Base-by-base conservation (phyloP, 2,888 invertebrate species). In the Drosophila borealis region DNA sequence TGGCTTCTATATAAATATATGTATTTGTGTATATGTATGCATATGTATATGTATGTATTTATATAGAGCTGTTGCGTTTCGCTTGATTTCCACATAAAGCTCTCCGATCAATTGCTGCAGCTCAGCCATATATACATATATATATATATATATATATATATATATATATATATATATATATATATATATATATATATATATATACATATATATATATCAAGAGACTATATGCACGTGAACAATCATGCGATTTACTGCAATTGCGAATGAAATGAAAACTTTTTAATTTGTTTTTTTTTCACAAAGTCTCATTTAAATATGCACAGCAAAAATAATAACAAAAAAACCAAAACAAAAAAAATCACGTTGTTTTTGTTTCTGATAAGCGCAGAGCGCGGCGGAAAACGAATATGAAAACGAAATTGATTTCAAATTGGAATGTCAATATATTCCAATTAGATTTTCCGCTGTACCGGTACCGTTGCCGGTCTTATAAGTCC, bases 81-180 rank as follows among this genome's bases (percentile, higher is more conserved):
- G 70, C 55, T 61, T 67, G 48, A 61, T 66, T 61, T 55, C 9
- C 60, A 56, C 25, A 72, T 53, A 55, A 44, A 45, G 46, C 53
- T 42, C 56, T 49, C 25, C 17, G 50, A 67, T 54, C 67, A 42
- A 50, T 57, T 71, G 21, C 48, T 46, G 50, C 57, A 54, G 45
- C 56, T 49, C 10, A 62, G 41, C 34, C 42, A 48, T 2, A 36
- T 45, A 14, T 33, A 14, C 36, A 39, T 46, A 42, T 42, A 46
- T 34, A 21, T 19, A 37, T 48, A 53, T n/a, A 51, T 14, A 33
- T 29, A 51, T 41, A 8, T 29, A 54, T 3, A 29, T 33, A 42
- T 48, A 53, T 2, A 36, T 45, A 14, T 33, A 14, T 39, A 39
- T 46, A 42, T 42, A 46, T 34, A 21, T 19, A 37, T 48, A 53